phyloP scores from a whole-genome alignment of 2,113 vertebrate genomes.

The Hystrix cristata region DNA sequence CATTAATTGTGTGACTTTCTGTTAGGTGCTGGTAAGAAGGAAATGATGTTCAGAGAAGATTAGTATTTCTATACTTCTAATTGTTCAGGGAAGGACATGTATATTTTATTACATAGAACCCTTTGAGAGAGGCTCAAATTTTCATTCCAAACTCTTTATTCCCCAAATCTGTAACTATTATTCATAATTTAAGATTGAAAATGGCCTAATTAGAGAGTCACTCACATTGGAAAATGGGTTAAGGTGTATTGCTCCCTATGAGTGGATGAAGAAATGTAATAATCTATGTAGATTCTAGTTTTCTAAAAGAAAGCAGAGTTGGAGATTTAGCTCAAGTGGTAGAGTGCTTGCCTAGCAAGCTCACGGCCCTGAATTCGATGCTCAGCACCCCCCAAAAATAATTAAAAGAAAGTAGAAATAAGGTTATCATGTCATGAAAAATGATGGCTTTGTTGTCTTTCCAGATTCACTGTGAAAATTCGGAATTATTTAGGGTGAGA shows the following conservation, averaged over 20 bases:
- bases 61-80: not conserved
- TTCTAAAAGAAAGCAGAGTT: not conserved
- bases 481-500: not conserved
- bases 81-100: not conserved
- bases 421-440: not conserved
- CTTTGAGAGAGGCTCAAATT: not conserved
- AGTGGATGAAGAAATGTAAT: not conserved
- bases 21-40: not conserved
- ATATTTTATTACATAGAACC: not conserved
- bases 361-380: too few relatives aligned
- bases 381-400: too few relatives aligned
- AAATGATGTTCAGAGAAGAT: not conserved
- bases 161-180: not conserved
- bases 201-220: not conserved
- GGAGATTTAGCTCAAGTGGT: too few relatives aligned
- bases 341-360: too few relatives aligned
- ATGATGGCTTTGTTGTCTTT: not conserved
- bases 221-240: not conserved
- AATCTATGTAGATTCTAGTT: not conserved
- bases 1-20: not conserved
- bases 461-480: not conserved
- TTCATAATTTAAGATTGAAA: constrained; percentile 45
- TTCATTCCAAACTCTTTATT: not conserved
- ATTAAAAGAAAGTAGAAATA: not conserved
- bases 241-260: not conserved